phyloP scores from a whole-genome alignment of 1,140 invertebrate genomes.

The Apis florea region DNA sequence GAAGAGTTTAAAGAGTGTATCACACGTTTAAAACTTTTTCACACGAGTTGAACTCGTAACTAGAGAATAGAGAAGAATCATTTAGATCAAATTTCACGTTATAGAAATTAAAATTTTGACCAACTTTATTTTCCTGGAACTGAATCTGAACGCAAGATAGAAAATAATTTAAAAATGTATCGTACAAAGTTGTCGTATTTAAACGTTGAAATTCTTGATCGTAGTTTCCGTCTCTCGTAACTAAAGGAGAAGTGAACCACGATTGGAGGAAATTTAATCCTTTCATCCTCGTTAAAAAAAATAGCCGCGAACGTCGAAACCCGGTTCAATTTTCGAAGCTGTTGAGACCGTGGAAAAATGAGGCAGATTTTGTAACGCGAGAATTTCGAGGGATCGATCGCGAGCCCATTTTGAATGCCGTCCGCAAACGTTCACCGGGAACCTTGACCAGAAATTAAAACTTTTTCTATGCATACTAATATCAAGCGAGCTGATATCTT shows the following conservation, averaged over 20 bases:
- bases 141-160: too few species aligned
- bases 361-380: not conserved
- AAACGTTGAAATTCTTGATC: not conserved
- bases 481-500: constrained; percentile 26
- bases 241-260: not conserved
- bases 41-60: too few species aligned
- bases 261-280: not conserved
- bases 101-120: too few species aligned
- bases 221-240: not conserved
- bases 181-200: too few species aligned
- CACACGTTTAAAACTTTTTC: too few species aligned
- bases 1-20: too few species aligned
- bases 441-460: constrained; percentile 64
- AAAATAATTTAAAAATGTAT: too few species aligned
- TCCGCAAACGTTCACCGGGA: constrained; percentile 29
- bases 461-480: constrained; percentile 68
- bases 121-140: too few species aligned
- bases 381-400: constrained; percentile 46
- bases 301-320: not conserved
- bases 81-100: too few species aligned
- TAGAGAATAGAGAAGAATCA: too few species aligned
- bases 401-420: constrained; percentile 36
- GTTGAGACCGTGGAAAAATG: not conserved
- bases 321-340: constrained; percentile 11
- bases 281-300: not conserved